Evolutionary conservation across 2,888 invertebrate genomes (phyloP).

Genomic region (Leucoma salicis): DNA sequence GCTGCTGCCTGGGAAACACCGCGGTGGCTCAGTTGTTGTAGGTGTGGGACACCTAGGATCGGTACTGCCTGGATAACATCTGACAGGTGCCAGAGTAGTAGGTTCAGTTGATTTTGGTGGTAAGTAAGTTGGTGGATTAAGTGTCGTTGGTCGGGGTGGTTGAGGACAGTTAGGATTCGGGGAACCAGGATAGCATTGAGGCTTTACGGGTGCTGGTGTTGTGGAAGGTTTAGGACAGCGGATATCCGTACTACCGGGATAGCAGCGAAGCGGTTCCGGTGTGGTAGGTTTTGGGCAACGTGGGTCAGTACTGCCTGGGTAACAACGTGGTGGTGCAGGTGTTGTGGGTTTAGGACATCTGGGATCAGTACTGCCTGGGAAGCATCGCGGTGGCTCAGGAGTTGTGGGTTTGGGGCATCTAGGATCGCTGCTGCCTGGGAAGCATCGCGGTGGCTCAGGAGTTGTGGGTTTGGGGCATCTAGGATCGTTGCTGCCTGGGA

Average conservation of each 20-base stretch:
- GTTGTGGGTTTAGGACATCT: conserved; percentile 38
- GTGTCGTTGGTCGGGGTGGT: conserved; percentile 22
- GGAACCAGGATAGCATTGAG: conserved; percentile 36
- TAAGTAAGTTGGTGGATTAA: conserved; percentile 36
- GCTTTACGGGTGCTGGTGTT: conserved; percentile 32
- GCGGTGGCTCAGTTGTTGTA: conserved; percentile 36
- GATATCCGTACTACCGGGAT: conserved; percentile 37
- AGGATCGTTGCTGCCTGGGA: conserved; percentile 47
- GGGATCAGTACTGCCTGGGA: conserved; percentile 44
- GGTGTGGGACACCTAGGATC: conserved; percentile 41
- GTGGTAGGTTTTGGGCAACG: conserved; percentile 30
- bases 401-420: conserved; percentile 35
- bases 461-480: conserved; percentile 49
- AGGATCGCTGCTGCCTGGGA: conserved; percentile 48
- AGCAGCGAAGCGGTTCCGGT: conserved; percentile 26
- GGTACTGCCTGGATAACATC: conserved; percentile 10
- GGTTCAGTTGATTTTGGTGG: conserved; percentile 38
- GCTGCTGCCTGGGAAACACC: conserved; percentile 33
- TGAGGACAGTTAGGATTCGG: conserved; percentile 39
- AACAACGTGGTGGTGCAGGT: conserved; percentile 37
- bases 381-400: conserved; percentile 14
- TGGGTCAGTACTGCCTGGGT: conserved; percentile 27
- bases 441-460: conserved; percentile 40
- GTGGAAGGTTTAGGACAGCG: conserved; percentile 33
- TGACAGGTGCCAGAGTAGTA: conserved; percentile 37